Evolutionary conservation across 2,797 vertebrate species (phyloP).

Genomic region (Takifugu rubripes): DNA sequence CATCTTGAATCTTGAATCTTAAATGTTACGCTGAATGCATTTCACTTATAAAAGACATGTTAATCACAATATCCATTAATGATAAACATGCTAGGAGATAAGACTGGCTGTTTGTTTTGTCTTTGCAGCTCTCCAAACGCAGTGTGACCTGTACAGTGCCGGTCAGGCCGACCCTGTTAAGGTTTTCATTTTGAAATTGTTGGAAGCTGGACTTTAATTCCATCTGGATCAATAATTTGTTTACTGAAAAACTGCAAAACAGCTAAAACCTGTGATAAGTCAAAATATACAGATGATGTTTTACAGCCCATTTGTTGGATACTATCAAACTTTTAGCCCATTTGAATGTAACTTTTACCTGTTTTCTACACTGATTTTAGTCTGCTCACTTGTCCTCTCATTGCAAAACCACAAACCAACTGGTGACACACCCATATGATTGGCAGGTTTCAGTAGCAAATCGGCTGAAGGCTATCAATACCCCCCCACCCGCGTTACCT

Average conservation of each 20-base stretch:
- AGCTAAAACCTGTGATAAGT: not conserved
- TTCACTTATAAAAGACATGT: not conserved
- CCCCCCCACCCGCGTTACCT: slow-evolving; percentile 8
- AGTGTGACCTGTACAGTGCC: slow-evolving; percentile 12
- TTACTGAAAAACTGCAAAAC: not conserved
- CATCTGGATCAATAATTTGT: slow-evolving; percentile 1
- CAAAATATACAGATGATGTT: too few relatives aligned
- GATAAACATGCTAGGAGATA: slow-evolving; percentile 28
- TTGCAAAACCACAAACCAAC: slow-evolving; percentile 8
- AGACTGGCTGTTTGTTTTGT: slow-evolving; percentile 33
- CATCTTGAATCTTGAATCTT: too few relatives aligned
- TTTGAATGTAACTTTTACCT: not conserved
- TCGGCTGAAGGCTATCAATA: slow-evolving; percentile 14
- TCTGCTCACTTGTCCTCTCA: slow-evolving; percentile 3
- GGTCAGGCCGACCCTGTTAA: slow-evolving; percentile 48
- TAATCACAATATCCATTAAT: not conserved
- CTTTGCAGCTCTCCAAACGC: not conserved
- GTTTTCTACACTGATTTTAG: not conserved
- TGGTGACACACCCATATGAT: slow-evolving; percentile 19
- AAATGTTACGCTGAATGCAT: not conserved
- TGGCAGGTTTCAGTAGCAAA: slow-evolving; percentile 33
- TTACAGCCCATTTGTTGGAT: too few relatives aligned
- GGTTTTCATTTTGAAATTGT: slow-evolving; percentile 29
- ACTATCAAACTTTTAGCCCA: not conserved
- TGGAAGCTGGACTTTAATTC: slow-evolving; percentile 15